Evolutionary conservation across 2,797 vertebrate species (phyloP), one percentile per base, ranked within the genome.

Genomic region (Gymnopithys bicolor): DNA sequence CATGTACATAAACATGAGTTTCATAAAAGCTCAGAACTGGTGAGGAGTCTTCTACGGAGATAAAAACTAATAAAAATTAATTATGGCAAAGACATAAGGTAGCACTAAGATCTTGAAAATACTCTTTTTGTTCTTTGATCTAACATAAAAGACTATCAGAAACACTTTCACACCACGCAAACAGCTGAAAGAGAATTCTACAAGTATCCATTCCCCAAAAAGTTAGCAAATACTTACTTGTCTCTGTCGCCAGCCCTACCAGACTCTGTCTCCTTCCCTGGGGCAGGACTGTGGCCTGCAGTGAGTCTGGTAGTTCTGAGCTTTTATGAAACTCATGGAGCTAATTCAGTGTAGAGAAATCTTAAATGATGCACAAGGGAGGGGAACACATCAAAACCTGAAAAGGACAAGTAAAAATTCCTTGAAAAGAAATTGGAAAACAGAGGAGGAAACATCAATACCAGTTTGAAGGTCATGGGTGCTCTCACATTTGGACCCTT

Each of bases 161-260:
- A 90, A 53, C 17, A 53, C 9, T n/a, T 77, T 33, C 21, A 55
- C 0, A 0, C 9, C 27, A 66, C 0, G 0, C 21, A 56, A 70
- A 24, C 37, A 68, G 7, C 9, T 56, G 46, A 76, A 90, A 58
- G 16, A 41, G 25, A 87, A 92, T 59, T 58, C 30, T 49, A 24
- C 8, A 67, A 49, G 27, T 39, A 70, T 32, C 39, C 2, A 64
- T 11, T 2, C 39, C 7, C 0, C 0, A 3, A 41, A 52, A 60
- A 33, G 7, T 27, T 35, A 22, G 15, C 10, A 76, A 70, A 69
- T 60, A 86, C 48, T 55, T 73, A 59, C 13, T 76, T 32, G 35
- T 16, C 32, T 59, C 37, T 53, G 7, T 14, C 59, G 11, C 7
- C 52, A 94, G 22, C 39, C 28, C 45, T 63, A 24, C 4, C 18